phyloP scores from a whole-genome alignment of 2,113 vertebrate genomes.

The Kobus ellipsiprymnus region DNA sequence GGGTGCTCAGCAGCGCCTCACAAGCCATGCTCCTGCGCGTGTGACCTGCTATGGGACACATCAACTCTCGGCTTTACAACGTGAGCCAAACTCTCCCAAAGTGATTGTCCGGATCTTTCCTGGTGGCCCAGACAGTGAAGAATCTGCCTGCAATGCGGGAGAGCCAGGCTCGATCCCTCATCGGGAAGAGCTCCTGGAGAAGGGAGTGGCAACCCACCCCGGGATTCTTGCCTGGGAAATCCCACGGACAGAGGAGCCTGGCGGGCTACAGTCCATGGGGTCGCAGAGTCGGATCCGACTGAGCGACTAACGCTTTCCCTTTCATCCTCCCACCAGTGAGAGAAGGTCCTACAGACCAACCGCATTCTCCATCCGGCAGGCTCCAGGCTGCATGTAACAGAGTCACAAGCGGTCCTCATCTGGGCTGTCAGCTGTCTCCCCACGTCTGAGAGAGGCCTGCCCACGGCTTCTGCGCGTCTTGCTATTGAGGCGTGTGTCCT shows the following conservation, averaged over 20 bases:
- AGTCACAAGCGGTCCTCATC: accelerated
- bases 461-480: too few relatives aligned
- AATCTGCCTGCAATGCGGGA: background rate
- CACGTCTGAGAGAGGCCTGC: accelerated
- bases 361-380: accelerated
- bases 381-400: accelerated
- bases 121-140: background rate
- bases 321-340: background rate
- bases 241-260: background rate
- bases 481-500: accelerated
- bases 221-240: background rate
- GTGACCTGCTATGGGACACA: accelerated
- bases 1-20: background rate
- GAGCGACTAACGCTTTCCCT: background rate
- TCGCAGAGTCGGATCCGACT: background rate
- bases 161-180: background rate
- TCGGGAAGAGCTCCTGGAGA: background rate
- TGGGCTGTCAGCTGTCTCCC: background rate
- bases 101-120: background rate
- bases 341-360: background rate
- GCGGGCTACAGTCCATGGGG: background rate
- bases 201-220: background rate
- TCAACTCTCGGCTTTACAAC: background rate
- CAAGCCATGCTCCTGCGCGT: accelerated
- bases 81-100: background rate